Evolutionary conservation across 1,140 invertebrate genomes (phyloP), one percentile per base, ranked within the genome.

Genomic region (Mamestra configurata): DNA sequence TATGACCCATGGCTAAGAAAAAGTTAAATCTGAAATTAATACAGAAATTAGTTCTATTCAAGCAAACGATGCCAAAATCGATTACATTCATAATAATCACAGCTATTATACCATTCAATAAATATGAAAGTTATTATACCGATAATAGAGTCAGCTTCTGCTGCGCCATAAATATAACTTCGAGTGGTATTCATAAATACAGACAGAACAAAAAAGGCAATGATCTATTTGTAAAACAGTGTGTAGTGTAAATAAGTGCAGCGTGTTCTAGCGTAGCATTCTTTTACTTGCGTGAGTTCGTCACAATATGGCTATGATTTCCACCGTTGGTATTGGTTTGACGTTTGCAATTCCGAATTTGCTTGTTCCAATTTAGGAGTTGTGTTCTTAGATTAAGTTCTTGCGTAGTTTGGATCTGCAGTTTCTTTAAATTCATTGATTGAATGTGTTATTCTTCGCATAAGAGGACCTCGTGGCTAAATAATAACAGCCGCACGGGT

Each of bases 141-240:
- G 35, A 64, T 13, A 46, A 43, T 43, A 46, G 64, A 46, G 46
- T 68, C 22, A 68, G 1, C 61, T 46, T 27, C 22, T 22, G 40
- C 20, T 4, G 22, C 27, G 35, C 15, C 43, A 49, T 71, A 51
- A 35, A 51, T 27, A 71, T 70, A 27, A 15, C 46, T 71, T 71
- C 15, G 31, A 71, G 43, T 20, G n/a, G 49, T 18, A 66, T 18
- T 22, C 24, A 71, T 53, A 53, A 51, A 31, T 71, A 53, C 0
- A 2, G 8, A 10, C 37, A 20, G 31, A 1, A 68, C 4, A 46
- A 71, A 71, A 68, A 71, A 40, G 35, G 31, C 20, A 37, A n/a
- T 51, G 46, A 31, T 71, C 46, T 70, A 46, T 68, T 68, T 46
- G 40, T 49, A 46, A 68, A 68, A 49, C 40, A 46, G 64, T 18